Evolutionary conservation across 2,797 vertebrate species (phyloP), one percentile per base, ranked within the genome.

Genomic region (Kryptopterus vitreolus): DNA sequence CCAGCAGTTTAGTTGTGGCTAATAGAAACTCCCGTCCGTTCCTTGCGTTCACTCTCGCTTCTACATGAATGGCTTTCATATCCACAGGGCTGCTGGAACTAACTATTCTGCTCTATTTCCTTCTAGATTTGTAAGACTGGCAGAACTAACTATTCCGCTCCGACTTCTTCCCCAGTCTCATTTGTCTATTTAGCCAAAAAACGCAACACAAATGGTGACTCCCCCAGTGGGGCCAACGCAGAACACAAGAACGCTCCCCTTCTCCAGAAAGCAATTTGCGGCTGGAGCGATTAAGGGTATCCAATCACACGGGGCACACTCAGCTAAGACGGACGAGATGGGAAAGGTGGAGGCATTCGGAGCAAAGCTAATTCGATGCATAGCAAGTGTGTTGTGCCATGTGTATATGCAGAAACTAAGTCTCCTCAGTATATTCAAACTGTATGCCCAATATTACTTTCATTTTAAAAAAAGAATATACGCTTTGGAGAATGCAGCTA

Each of bases 271-370:
- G 77, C 77, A 84, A 86, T 84, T 85, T 87, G 81, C 26, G 61
- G 46, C 71, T 74, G 46, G 81, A 35, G 81, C 80, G 78, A 86
- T 83, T 86, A 86, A 86, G 79, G 79, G 79, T 81, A 83, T 86
- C 83, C 83, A 84, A 85, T 85, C 85, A 81, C 83, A 78, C 72
- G 38, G 65, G 50, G 63, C 70, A 78, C 80, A 58, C 58, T 77
- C 35, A 77, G 72, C 69, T 72, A 53, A 80, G 79, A 80, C 73
- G 29, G 20, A 66, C 33, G 57, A 83, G 70, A 79, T 61, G 76
- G 61, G 69, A 55, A 83, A 75, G 78, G 58, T 50, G 63, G 57
- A 62, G 80, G 73, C 46, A 70, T 83, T 81, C 77, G 35, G 73
- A 75, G 65, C 72, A 81, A 80, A 77, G 68, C 63, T 80, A 85